Base-by-base conservation (phyloP, 2,888 invertebrate species). In the Eurytoma adleriae region DNA sequence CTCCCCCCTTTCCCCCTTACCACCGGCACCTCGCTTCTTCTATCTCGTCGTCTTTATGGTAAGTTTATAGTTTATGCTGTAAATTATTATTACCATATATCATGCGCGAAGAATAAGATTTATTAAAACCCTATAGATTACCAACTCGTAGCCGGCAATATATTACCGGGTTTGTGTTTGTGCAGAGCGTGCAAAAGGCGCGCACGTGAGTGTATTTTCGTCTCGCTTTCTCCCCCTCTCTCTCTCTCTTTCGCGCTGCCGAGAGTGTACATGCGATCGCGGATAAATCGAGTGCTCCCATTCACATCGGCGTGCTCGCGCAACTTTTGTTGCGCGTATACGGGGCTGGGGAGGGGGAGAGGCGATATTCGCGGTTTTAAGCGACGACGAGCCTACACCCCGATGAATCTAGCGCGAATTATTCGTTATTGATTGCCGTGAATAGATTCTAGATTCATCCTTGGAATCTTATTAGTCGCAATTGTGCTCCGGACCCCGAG, bases 11-110 rank as follows among this genome's bases (percentile, higher is more conserved):
- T 4, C 13, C 61, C 61, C n/a, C 48, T n/a, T 10, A 40, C 40
- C 57, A 14, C 57, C 24, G n/a, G 14, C 59, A 40, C 56, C 62
- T 56, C 56, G 18, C 64, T 64, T 66, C 20, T 48, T 56, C 75
- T 66, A 54, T 68, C 64, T 72, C 81, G 69, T 40, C 77, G 83
- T 85, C 84, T 87, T 85, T 87, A 84, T 85, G 85, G 84, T 85
- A 85, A 85, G 84, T 86, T 89, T 88, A 88, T 88, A 89, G 89
- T 89, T 88, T 88, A 88, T 85, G 87, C 87, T 88, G 87, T 90
- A 89, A 89, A 90, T 89, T 89, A 89, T 89, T 89, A 90, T 90
- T 89, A 89, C 87, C 89, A 88, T 89, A 89, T 89, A 89, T 88
- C 88, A 87, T 84, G 84, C 84, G 76, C 82, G 86, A 85, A 86